Base-by-base conservation (phyloP, 2,797 vertebrate genomes). In the Psittacula derbiana region DNA sequence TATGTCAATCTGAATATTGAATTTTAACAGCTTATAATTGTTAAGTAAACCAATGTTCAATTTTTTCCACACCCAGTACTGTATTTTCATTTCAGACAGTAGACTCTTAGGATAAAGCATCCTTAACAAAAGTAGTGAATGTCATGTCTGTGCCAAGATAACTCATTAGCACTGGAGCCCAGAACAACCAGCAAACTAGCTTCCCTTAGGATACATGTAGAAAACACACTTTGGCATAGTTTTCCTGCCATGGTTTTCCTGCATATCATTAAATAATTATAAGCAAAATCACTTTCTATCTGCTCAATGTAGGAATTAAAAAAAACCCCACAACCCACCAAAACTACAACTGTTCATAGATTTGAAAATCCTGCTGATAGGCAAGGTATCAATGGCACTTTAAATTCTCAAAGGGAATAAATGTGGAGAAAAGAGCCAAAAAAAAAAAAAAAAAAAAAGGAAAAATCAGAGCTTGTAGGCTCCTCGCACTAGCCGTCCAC, bases 181-280 rank as follows among this genome's bases (percentile, higher is more conserved):
- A 76, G 36, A 76, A 62, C 38, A 92, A 43, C 8, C 16, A 66
- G 50, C 15, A 55, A 19, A 52, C 40, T 43, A 81, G 23, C 40
- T 88, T 53, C 58, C 55, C 62, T 86, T 58, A 49, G 62, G 72
- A 47, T 28, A 61, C 25, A 18, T 20, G 20, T 25, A 74, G 23
- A 91, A 92, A 90, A 79, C n/a, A 83, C n/a, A 58, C 40, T 86
- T 80, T 71, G 43, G 66, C 82, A 88, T 53, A 86, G 61, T 53
- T 93, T 92, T 91, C 15, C 40, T 84, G 80, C 75, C 53, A 53
- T 65, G 25, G 9, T 43, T 94, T 93, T 70, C 43, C 43, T 80
- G 27, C 31, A 55, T 78, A 58, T 90, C 49, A 74, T 93, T 92
- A 88, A 85, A 84, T n/a, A 86, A 90, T 85, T 71, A 60, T 61